Evolutionary conservation across 2,113 vertebrate species (phyloP), one percentile per base, ranked within the genome.

Genomic region (Ictalurus furcatus): DNA sequence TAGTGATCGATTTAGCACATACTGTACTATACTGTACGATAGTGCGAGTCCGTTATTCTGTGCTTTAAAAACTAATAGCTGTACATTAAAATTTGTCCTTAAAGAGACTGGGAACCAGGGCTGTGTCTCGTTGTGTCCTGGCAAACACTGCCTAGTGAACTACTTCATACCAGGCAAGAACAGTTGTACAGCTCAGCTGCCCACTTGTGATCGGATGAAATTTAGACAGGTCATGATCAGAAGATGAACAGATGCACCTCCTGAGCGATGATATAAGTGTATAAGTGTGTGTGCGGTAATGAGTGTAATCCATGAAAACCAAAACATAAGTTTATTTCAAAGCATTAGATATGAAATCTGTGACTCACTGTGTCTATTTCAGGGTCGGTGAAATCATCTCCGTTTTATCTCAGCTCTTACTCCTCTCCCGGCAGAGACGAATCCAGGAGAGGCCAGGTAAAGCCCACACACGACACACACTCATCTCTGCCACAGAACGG

Each of bases 351-450:
- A 4, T 52, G 4, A 59, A 56, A 23, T 7, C 12, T 37, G 54
- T 81, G 52, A 4, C 28, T 61, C 25, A 6, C n/a, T 52, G 34
- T 65, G 73, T 65, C 6, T 58, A 5, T 89, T 52, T 30, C 94
- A 99, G 98, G 98, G 93, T 99, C 98, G 94, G 97, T 96, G 93
- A 99, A 99, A 93, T 95, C 96, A 52, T 97, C 98, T 89, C 96
- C 97, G n/a, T 98, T 97, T 96, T 99, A 98, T 94, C 96, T 97
- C 93, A 97, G 96, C 91, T 97, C 97, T 91, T 99, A 99, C 90
- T 96, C 98, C 81, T 99, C 98, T 86, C 98, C 98, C 92, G 97
- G 97, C 90, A 96, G 97, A 96, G 98, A 99, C 81, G 98, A 98
- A 91, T 96, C 95, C 88, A 96, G 97, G 87, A 96, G 97, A 94